These are phyloP conservation scores for Heliconius hewitsoni DNA, from an alignment of 1,140 invertebrate species.

Conservation along the genomic window DNA sequence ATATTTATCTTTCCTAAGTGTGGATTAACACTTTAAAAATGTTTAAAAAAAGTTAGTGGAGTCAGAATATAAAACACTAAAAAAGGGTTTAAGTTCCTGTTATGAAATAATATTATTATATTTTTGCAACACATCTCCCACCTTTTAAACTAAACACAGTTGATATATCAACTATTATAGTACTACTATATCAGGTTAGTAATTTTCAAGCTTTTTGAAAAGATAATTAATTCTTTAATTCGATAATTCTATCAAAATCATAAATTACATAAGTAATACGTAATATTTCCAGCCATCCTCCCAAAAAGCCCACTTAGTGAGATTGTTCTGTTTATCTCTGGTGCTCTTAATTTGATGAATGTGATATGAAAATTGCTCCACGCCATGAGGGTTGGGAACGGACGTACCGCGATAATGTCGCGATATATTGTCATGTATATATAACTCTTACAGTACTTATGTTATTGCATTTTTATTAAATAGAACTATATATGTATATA, in stretches of 20 bases:
- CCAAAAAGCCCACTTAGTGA: slow-evolving; percentile 53
- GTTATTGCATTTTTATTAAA: background rate
- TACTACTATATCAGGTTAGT: too few relatives aligned
- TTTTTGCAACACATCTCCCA: too few relatives aligned
- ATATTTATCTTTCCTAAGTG: too few relatives aligned
- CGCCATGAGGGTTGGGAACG: slow-evolving; percentile 14
- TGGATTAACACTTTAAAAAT: too few relatives aligned
- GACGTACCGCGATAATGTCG: background rate
- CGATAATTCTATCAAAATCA: background rate
- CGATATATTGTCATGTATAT: background rate
- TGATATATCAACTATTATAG: too few relatives aligned
- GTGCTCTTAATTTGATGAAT: slow-evolving; percentile 60
- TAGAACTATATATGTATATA: background rate
- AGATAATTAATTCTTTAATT: background rate
- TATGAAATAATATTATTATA: too few relatives aligned
- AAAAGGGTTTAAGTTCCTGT: too few relatives aligned
- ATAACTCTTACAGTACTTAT: background rate
- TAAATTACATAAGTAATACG: slow-evolving; percentile 23
- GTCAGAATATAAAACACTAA: too few relatives aligned
- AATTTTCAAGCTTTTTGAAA: too few relatives aligned
- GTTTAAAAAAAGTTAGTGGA: too few relatives aligned
- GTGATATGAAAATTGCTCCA: slow-evolving; percentile 57
- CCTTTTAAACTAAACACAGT: too few relatives aligned
- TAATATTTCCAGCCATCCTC: slow-evolving; percentile 48
- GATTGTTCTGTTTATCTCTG: slow-evolving; percentile 45